These are phyloP conservation scores for Trissolcus brochymenae DNA, from an alignment of 2,888 invertebrate species.

Conservation along the genomic window DNA sequence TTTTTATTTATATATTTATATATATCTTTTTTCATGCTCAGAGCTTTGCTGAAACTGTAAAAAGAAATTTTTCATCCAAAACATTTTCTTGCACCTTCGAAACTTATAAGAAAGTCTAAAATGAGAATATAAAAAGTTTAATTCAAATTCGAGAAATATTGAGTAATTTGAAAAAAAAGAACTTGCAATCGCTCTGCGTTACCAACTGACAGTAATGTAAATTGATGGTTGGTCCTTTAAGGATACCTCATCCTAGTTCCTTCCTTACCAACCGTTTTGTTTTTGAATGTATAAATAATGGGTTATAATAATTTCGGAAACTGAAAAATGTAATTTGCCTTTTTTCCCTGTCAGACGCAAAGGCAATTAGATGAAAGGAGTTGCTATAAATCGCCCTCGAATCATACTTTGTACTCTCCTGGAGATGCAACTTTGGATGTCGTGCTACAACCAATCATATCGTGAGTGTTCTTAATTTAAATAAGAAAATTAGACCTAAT, in stretches of 20 bases:
- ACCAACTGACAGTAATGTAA: constrained; percentile 8
- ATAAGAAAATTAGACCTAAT: neutral
- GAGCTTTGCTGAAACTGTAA: too few species aligned
- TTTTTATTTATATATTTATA: neutral
- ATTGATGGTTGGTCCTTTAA: neutral
- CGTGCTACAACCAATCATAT: constrained; percentile 75
- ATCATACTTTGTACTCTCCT: constrained; percentile 73
- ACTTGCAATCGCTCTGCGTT: neutral
- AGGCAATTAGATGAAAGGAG: constrained; percentile 74
- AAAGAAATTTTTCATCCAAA: too few species aligned
- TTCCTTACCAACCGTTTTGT: neutral
- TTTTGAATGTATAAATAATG: neutral
- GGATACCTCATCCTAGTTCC: neutral
- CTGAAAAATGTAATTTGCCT: neutral
- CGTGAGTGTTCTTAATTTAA: constrained; percentile 66
- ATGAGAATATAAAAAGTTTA: neutral
- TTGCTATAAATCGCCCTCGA: constrained; percentile 74
- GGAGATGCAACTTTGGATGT: constrained; percentile 74
- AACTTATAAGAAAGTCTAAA: neutral
- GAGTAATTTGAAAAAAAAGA: neutral
- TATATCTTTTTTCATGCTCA: neutral
- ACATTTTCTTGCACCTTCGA: too few species aligned
- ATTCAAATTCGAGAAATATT: neutral
- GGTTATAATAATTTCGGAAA: neutral
- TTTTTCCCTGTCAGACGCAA: constrained; percentile 73